phyloP scores from a whole-genome alignment of 2,888 invertebrate genomes.

The Leistus spinibarbis region DNA sequence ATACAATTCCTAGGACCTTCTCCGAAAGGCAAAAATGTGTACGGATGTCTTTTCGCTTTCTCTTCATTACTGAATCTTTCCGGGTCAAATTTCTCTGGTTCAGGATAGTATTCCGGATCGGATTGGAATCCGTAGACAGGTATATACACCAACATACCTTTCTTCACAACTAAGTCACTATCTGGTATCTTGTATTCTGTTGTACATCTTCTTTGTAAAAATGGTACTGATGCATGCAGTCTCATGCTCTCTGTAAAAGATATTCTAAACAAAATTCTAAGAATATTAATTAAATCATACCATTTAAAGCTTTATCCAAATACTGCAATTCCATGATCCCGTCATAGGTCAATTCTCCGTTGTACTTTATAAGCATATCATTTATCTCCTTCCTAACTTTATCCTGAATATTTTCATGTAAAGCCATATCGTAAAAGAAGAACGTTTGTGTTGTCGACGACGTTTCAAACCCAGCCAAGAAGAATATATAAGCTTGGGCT shows the following conservation, averaged over 20 bases:
- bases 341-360: conserved; percentile 35
- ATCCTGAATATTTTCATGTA: conserved; percentile 16
- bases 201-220: conserved; percentile 51
- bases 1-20: conserved; percentile 57
- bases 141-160: conserved; percentile 51
- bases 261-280: too few relatives aligned
- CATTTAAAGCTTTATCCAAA: conserved; percentile 14
- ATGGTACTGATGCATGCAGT: conserved; percentile 55
- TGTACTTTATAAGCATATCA: conserved; percentile 15
- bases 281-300: too few relatives aligned
- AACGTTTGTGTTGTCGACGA: conserved; percentile 17
- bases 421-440: conserved; percentile 15
- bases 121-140: conserved; percentile 55
- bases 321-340: conserved; percentile 23
- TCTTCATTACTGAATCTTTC: conserved; percentile 55
- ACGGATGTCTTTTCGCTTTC: conserved; percentile 47
- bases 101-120: conserved; percentile 56
- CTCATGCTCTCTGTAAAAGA: conserved; percentile 56
- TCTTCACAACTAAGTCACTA: conserved; percentile 49
- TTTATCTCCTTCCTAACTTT: conserved; percentile 18
- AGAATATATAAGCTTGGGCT: conserved; percentile 16
- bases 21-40: conserved; percentile 55
- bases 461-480: conserved; percentile 24
- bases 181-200: conserved; percentile 51
- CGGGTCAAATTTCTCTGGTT: conserved; percentile 57